Evolutionary conservation across 2,797 vertebrate species (phyloP).

Genomic region (Brachymystax lenok): DNA sequence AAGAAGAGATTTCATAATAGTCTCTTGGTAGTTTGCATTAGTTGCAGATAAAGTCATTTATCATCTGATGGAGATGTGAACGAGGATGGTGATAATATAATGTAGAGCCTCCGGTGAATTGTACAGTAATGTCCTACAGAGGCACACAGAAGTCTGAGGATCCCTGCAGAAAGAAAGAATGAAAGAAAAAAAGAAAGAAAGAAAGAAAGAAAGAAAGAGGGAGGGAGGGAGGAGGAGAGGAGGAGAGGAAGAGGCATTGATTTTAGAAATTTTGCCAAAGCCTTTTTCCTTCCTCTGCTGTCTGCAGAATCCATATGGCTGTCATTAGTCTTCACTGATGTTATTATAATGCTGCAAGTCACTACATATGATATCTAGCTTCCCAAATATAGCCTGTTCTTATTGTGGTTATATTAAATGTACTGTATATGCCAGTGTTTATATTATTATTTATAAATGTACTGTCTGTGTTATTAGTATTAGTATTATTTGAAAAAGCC

Average conservation of each 20-base stretch:
- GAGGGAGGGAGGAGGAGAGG: neutral
- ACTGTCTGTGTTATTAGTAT: too few species aligned
- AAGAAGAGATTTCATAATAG: neutral
- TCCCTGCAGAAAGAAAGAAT: neutral
- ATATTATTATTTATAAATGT: neutral
- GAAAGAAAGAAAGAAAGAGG: too few species aligned
- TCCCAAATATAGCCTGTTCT: conserved; percentile 28
- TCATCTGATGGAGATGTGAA: neutral
- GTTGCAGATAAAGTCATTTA: conserved; percentile 5
- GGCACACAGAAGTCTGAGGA: neutral
- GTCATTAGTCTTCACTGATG: conserved; percentile 36
- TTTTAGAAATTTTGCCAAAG: conserved; percentile 45
- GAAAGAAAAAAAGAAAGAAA: too few species aligned
- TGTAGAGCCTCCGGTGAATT: neutral
- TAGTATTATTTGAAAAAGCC: neutral
- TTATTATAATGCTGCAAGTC: conserved; percentile 18
- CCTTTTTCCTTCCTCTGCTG: conserved; percentile 30
- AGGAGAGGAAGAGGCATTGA: conserved; percentile 42
- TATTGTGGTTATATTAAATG: neutral
- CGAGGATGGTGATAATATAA: neutral
- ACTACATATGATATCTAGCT: conserved; percentile 7
- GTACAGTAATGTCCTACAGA: neutral
- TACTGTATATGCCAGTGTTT: neutral
- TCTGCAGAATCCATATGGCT: conserved; percentile 18
- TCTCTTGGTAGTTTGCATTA: conserved; percentile 5